These are phyloP conservation scores for Masnerella sp. DNA, from an alignment of 2,888 invertebrate genomes.

Conservation along the genomic window DNA sequence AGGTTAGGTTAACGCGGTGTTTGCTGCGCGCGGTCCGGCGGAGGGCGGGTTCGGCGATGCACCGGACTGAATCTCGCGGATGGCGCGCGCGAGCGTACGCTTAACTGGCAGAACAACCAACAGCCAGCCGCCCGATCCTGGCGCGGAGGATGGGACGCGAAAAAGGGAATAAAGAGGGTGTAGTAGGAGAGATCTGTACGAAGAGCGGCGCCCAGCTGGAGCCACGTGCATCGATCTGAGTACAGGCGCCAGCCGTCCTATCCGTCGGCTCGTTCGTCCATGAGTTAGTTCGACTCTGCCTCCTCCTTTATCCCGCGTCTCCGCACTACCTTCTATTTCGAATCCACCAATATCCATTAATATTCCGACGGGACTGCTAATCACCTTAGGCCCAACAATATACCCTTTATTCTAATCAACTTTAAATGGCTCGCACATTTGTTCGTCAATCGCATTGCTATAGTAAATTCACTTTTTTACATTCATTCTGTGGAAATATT, in stretches of 20 bases:
- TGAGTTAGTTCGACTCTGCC: constrained; percentile 77
- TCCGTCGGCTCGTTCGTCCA: constrained; percentile 77
- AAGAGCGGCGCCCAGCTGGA: constrained; percentile 78
- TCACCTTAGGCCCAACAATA: too few species aligned
- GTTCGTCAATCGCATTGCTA: too few species aligned
- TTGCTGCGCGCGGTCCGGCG: constrained; percentile 40
- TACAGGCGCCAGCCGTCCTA: constrained; percentile 77
- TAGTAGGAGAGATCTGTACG: constrained; percentile 72
- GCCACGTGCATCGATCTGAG: constrained; percentile 78
- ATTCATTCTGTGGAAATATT: too few species aligned
- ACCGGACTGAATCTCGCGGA: too few species aligned
- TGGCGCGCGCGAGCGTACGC: constrained; percentile 49
- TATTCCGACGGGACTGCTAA: too few species aligned
- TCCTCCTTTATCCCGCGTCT: constrained; percentile 43
- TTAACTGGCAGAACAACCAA: constrained; percentile 58
- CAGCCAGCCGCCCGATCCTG: constrained; percentile 57
- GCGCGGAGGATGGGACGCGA: constrained; percentile 64
- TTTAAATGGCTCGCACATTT: too few species aligned
- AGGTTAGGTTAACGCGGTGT: constrained; percentile 54
- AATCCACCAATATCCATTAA: too few species aligned
- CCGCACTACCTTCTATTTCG: constrained; percentile 53
- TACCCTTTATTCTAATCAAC: too few species aligned
- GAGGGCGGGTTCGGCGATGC: constrained; percentile 51
- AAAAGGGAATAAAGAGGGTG: constrained; percentile 71
- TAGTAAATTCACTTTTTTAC: too few species aligned